Conservation (phyloP, 2,797 vertebrate species). For the Typhlichthys eigenmanni region DNA sequence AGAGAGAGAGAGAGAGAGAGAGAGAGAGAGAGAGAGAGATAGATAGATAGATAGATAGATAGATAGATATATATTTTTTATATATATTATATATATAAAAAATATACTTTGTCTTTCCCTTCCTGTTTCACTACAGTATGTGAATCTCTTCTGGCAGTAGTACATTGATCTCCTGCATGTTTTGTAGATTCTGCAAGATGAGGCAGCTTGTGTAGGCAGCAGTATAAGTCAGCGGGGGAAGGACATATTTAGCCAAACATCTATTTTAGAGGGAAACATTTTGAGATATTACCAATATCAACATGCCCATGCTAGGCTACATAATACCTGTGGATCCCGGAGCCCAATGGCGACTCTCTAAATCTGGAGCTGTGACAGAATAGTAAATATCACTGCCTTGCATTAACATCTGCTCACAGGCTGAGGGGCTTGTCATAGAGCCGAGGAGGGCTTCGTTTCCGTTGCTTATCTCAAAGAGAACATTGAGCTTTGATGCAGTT, state of each 20-base stretch:
- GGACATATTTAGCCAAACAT: conserved; percentile 44
- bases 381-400: conserved; percentile 52
- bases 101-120: no score
- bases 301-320: conserved; percentile 45
- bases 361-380: conserved; percentile 32
- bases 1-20: no score
- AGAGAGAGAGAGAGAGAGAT: no score
- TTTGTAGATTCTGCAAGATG: conserved; percentile 62
- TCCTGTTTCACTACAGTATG: conserved; percentile 28
- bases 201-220: conserved; percentile 59
- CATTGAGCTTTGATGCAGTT: conserved; percentile 46
- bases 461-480: conserved; percentile 8
- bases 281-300: conserved; percentile 62
- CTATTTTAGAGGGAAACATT: conserved; percentile 39
- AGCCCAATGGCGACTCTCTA: conserved; percentile 32
- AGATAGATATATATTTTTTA: no score
- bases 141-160: conserved; percentile 42
- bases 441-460: not conserved
- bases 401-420: conserved; percentile 66
- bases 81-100: no score
- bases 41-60: no score
- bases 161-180: conserved; percentile 54
- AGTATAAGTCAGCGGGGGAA: conserved; percentile 55
- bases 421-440: not conserved
- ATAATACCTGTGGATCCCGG: conserved; percentile 45